A percentile compares a stretch with the other conserved stretches of the same genome.
Evolutionary conservation across 1,140 invertebrate species (phyloP).

Genomic region (Cydia splendana): DNA sequence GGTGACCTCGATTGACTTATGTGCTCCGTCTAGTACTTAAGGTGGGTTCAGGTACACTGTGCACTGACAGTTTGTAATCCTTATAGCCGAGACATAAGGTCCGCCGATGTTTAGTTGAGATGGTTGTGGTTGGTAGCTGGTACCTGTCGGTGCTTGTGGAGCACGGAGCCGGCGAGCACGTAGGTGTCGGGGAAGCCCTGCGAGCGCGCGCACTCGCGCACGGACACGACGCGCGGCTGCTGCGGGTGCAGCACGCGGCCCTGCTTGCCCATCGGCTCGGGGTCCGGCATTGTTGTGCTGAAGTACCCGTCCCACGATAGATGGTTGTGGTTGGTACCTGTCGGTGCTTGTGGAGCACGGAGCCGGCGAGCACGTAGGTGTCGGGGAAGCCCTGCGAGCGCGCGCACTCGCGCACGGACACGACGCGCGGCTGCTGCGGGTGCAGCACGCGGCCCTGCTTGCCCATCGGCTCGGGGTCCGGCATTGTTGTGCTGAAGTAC

Average conservation of each 20-base stretch:
- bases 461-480: slow-evolving; percentile 95
- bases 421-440: slow-evolving; percentile 89
- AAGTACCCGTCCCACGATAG: too few relatives aligned
- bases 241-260: slow-evolving; percentile 90
- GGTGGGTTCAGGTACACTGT: too few relatives aligned
- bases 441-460: slow-evolving; percentile 92
- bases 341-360: slow-evolving; percentile 86
- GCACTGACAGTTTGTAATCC: too few relatives aligned
- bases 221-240: slow-evolving; percentile 90
- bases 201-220: slow-evolving; percentile 92
- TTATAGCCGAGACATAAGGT: too few relatives aligned
- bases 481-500: slow-evolving; percentile 91
- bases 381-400: slow-evolving; percentile 93
- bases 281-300: slow-evolving; percentile 93
- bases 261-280: slow-evolving; percentile 95
- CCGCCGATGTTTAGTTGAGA: too few relatives aligned
- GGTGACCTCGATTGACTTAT: too few relatives aligned
- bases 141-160: slow-evolving; percentile 84
- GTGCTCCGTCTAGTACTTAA: too few relatives aligned
- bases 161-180: slow-evolving; percentile 87
- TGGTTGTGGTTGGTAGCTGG: too few relatives aligned
- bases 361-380: slow-evolving; percentile 88
- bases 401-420: slow-evolving; percentile 93
- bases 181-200: slow-evolving; percentile 93
- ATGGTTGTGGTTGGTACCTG: not conserved